Evolutionary conservation across 2,888 invertebrate genomes (phyloP), one percentile per base, ranked within the genome.

Genomic region (Papilio gigon): DNA sequence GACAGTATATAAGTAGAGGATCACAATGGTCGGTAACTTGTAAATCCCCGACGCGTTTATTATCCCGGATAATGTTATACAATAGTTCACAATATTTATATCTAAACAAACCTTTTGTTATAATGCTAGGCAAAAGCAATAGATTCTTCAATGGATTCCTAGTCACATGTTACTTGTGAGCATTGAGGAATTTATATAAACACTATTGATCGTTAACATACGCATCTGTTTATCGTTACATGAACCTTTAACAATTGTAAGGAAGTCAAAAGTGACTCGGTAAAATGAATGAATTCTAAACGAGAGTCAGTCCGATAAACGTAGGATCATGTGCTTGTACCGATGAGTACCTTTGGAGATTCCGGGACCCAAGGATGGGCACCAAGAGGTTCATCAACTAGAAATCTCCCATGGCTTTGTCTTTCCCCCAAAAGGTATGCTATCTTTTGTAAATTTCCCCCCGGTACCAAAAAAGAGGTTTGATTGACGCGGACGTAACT

Each of bases 1-100:
- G 9, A 25, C 1, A 37, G 47, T 66, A 59, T 66, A 59, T 66
- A 66, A 60, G 59, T 27, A 47, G 27, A 12, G 11, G 27, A 66
- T 17, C 14, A 66, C 66, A 66, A 66, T 59, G 27, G 60, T 12
- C 66, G 37, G 27, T 47, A 35, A 14, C 35, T 66, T 47, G 66
- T 66, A 60, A 66, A 60, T 66, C 66, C 59, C 60, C 66, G 47
- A 27, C 35, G 4, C 33, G n/a, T 58, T 17, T 22, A 59, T 35
- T 60, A 47, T 66, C 59, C 60, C n/a, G 66, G 66, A 66, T 35
- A 66, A 66, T 59, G 35, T 66, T 47, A 50, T 44, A n/a, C 42
- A 60, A 66, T 60, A 47, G 47, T 30, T 56, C 56, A 56, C 56
- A 56, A 56, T 65, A 56, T 25, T 56, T 47, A 50, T 30, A 30